Percentiles rank a stretch among this genome's conserved stretches.
phyloP scores from a whole-genome alignment of 2,888 invertebrate genomes.

The Pycnomerus fuliginosus region DNA sequence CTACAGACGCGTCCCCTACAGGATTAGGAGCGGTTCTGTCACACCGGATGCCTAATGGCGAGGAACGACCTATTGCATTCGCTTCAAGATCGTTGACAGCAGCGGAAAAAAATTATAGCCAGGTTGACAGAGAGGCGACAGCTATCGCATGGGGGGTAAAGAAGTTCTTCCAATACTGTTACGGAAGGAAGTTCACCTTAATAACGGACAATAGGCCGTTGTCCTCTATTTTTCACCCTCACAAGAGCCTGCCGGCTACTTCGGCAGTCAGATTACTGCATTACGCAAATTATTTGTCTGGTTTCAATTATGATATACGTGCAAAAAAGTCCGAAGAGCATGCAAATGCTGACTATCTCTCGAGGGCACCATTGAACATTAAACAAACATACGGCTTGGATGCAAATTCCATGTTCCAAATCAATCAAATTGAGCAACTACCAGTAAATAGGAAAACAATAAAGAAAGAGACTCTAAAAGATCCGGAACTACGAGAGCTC shows the following conservation, averaged over 20 bases:
- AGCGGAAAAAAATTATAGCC: conserved; percentile 18
- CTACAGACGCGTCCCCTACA: conserved; percentile 42
- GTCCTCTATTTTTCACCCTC: conserved; percentile 13
- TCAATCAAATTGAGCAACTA: conserved; percentile 5
- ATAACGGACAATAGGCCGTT: conserved; percentile 24
- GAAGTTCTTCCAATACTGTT: conserved; percentile 19
- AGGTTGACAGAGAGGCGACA: conserved; percentile 45
- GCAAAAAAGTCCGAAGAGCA: conserved; percentile 4
- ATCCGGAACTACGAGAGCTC: conserved; percentile 1
- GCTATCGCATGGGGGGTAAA: conserved; percentile 18
- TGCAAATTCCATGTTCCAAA: too few species aligned
- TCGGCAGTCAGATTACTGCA: conserved; percentile 24
- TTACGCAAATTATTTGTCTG: conserved; percentile 16
- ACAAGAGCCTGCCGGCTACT: conserved; percentile 7
- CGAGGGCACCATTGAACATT: conserved; percentile 4
- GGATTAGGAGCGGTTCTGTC: conserved; percentile 42
- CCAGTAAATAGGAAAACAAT: not conserved
- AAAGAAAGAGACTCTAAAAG: conserved; percentile 3
- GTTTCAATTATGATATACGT: conserved; percentile 14
- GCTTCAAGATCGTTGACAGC: conserved; percentile 10
- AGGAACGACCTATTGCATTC: conserved; percentile 35
- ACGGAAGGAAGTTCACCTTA: conserved; percentile 19
- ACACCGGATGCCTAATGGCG: conserved; percentile 37
- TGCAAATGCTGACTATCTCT: conserved; percentile 17
- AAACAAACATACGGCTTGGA: not conserved